Evolutionary conservation across 2,797 vertebrate species (phyloP).

Genomic region (Holocentrus rufus): DNA sequence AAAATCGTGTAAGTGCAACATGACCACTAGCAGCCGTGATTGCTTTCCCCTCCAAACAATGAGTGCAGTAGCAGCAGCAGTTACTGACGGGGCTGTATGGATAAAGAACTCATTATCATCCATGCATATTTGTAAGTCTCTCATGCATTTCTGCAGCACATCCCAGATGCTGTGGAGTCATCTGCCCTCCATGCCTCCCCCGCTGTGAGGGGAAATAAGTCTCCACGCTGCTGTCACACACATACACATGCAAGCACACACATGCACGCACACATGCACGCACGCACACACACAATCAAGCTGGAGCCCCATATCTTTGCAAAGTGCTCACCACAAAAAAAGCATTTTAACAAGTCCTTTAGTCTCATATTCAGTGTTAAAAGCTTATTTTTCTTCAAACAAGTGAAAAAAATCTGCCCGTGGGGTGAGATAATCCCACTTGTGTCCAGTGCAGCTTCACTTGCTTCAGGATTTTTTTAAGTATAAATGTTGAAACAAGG

Average conservation of each 20-base stretch:
- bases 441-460: no score
- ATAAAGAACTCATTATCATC: constrained; percentile 48
- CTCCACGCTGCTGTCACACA: constrained; percentile 42
- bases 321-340: no score
- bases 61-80: neutral
- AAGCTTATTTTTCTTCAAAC: no score
- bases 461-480: no score
- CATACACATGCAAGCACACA: constrained; percentile 2
- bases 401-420: no score
- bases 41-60: no score
- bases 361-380: no score
- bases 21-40: no score
- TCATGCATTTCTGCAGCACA: constrained; percentile 53
- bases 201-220: constrained; percentile 38
- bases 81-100: constrained; percentile 14
- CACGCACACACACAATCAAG: neutral
- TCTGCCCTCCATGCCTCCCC: constrained; percentile 51
- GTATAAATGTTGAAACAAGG: no score
- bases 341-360: no score
- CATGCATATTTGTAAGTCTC: constrained; percentile 46
- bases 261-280: constrained; percentile 17
- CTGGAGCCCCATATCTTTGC: neutral
- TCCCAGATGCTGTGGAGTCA: constrained; percentile 65
- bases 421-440: no score
- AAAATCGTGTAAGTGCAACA: neutral